A percentile compares a stretch with the other conserved stretches of the same genome.
Evolutionary conservation across 1,140 invertebrate genomes (phyloP).

Genomic region (Drosophila simulans): DNA sequence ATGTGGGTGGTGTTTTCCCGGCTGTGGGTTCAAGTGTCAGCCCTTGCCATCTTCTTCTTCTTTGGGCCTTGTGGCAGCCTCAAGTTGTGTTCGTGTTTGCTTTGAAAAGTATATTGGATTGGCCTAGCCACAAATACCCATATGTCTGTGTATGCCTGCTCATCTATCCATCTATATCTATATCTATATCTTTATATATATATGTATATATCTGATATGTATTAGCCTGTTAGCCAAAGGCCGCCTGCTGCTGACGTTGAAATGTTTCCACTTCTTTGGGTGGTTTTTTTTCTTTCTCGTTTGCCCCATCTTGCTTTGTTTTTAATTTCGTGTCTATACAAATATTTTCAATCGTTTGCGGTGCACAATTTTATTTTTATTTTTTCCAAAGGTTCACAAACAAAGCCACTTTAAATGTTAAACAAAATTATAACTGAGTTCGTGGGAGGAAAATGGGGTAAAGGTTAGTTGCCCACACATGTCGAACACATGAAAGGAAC

Average conservation of each 20-base stretch:
- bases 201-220: slow-evolving; percentile 20
- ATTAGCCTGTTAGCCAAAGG: slow-evolving; percentile 33
- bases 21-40: slow-evolving; percentile 52
- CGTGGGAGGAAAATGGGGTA: slow-evolving; percentile 22
- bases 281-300: too few relatives aligned
- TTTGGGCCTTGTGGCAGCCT: slow-evolving; percentile 40
- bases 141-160: slow-evolving; percentile 4
- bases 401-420: slow-evolving; percentile 79
- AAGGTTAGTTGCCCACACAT: slow-evolving; percentile 58
- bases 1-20: slow-evolving; percentile 12
- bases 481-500: slow-evolving; percentile 21
- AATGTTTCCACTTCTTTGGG: slow-evolving; percentile 28
- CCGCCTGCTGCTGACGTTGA: slow-evolving; percentile 57
- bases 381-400: slow-evolving; percentile 34
- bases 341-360: slow-evolving; percentile 32
- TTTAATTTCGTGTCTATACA: slow-evolving; percentile 31
- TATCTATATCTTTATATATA: slow-evolving; percentile 6
- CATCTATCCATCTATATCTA: slow-evolving; percentile 13
- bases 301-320: slow-evolving; percentile 23
- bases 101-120: slow-evolving; percentile 81
- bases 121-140: slow-evolving; percentile 25
- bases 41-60: slow-evolving; percentile 24
- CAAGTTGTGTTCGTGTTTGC: slow-evolving; percentile 73
- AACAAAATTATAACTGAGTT: slow-evolving; percentile 78
- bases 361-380: background rate